Conservation (phyloP, 1,140 invertebrate genomes). For the Chrysomallon squamiferum region DNA sequence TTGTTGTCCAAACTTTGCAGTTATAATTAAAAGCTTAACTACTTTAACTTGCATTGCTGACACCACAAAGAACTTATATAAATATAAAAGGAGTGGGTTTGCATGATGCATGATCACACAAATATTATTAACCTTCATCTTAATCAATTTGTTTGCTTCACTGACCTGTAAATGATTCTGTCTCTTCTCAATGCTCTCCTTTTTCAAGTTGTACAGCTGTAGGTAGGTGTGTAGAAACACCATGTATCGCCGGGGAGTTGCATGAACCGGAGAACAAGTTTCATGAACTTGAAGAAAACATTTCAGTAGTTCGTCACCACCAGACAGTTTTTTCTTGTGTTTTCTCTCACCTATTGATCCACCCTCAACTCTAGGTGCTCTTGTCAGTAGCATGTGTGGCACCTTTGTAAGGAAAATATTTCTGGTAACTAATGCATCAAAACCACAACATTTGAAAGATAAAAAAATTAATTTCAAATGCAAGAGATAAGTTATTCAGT, state of each 20-base stretch:
- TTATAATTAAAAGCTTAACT: no score
- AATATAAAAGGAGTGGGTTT: no score
- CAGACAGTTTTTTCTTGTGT: conserved; percentile 52
- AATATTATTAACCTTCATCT: no score
- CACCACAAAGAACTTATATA: no score
- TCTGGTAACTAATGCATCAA: not conserved
- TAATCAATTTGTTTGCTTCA: no score
- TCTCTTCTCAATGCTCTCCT: conserved; percentile 65
- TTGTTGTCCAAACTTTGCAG: no score
- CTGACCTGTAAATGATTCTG: conserved; percentile 70
- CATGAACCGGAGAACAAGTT: conserved; percentile 53
- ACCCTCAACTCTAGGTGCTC: conserved; percentile 56
- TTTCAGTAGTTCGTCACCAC: conserved; percentile 61
- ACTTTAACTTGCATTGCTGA: no score
- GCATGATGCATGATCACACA: no score
- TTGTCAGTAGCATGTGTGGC: conserved; percentile 56
- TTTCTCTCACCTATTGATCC: conserved; percentile 51
- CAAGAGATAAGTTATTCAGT: no score
- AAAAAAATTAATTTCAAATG: no score
- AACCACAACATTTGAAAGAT: no score
- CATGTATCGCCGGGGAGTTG: conserved; percentile 69
- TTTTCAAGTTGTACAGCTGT: conserved; percentile 69
- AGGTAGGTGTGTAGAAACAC: conserved; percentile 71
- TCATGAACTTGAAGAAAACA: conserved; percentile 66
- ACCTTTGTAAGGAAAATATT: conserved; percentile 36